phyloP scores from a whole-genome alignment of 2,888 invertebrate genomes.

The Ephialtes manifestator region DNA sequence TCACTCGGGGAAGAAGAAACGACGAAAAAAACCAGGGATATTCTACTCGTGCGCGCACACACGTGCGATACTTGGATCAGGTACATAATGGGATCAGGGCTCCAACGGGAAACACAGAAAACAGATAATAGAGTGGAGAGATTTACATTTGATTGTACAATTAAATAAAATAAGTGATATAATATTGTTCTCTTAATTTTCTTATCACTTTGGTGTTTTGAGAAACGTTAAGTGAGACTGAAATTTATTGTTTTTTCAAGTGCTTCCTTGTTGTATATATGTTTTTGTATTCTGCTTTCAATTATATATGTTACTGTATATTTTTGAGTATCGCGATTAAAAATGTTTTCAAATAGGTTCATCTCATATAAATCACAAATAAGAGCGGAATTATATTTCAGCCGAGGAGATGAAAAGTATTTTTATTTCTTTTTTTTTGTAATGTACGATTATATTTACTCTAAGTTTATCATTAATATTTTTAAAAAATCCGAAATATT shows the following conservation, averaged over 20 bases:
- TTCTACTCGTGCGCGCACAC: conserved; percentile 64
- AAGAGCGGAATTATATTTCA: neutral
- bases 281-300: neutral
- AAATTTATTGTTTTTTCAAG: neutral
- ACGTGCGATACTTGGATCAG: conserved; percentile 49
- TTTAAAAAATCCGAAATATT: conserved; percentile 1
- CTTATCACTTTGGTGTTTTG: neutral
- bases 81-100: conserved; percentile 5
- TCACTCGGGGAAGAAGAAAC: conserved; percentile 30
- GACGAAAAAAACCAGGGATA: conserved; percentile 46
- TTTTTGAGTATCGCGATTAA: neutral
- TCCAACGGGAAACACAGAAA: conserved; percentile 48
- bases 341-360: neutral
- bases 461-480: too few species aligned
- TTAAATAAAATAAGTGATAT: neutral
- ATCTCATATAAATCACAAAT: neutral
- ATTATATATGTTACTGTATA: neutral
- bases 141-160: neutral
- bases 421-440: neutral
- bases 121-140: conserved; percentile 1
- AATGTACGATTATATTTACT: neutral
- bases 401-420: neutral
- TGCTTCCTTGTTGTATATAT: neutral
- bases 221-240: neutral
- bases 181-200: neutral